A percentile compares a stretch with the other conserved stretches of the same genome.
Conservation (phyloP, 2,797 vertebrate species). For the Acridotheres tristis region DNA sequence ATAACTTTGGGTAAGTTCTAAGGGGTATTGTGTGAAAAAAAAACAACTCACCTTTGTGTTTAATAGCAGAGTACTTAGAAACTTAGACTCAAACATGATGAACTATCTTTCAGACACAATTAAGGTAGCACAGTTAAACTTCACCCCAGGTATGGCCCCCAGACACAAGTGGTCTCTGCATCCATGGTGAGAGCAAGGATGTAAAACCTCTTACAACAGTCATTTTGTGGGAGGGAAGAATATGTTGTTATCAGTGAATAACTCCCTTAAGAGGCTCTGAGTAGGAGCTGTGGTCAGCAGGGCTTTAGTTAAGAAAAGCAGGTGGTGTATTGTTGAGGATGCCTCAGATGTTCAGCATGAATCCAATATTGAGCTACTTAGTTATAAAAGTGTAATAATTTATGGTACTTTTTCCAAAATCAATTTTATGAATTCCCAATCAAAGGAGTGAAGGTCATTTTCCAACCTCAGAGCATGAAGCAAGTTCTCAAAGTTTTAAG, state of each 20-base stretch:
- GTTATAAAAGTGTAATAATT: background rate
- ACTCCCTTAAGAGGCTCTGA: background rate
- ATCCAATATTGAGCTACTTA: conserved; percentile 2
- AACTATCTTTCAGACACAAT: background rate
- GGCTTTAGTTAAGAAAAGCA: conserved; percentile 14
- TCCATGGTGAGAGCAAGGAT: background rate
- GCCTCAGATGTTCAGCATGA: background rate
- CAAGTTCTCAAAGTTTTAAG: background rate
- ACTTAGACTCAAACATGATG: background rate
- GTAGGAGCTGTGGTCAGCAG: background rate
- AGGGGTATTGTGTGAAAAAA: background rate
- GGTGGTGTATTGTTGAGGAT: background rate
- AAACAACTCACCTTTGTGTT: background rate
- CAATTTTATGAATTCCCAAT: conserved; percentile 14
- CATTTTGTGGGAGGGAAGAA: background rate
- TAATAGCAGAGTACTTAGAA: background rate
- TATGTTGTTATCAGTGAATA: background rate
- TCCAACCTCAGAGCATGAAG: background rate
- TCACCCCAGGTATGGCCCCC: accelerated
- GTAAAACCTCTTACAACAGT: background rate
- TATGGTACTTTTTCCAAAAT: background rate
- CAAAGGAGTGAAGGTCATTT: conserved; percentile 7
- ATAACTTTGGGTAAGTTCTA: background rate
- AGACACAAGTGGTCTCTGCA: background rate
- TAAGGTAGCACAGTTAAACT: background rate